Base-by-base conservation (phyloP, 2,113 vertebrate genomes). In the Melanerpes aurifrons region DNA sequence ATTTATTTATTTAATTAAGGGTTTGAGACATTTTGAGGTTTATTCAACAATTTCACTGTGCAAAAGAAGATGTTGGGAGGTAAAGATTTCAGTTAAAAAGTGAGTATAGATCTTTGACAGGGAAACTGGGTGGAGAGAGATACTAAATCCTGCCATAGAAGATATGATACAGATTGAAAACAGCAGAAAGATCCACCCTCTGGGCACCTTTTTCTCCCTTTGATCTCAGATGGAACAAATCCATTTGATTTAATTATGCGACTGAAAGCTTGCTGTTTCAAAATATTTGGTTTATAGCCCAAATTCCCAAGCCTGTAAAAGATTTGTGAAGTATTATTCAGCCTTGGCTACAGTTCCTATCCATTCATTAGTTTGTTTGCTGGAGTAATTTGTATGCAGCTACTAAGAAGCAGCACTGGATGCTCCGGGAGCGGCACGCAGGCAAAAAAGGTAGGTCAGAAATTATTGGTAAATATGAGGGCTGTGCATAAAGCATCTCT, bases 361-460 rank as follows among this genome's bases (percentile, higher is more conserved):
- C 67, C 29, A 43, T 89, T 79, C 59, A 40, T 90, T 88, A 90
- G 47, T 66, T 89, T 74, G 43, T 50, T 89, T 93, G n/a, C 40
- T 47, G 43, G 12, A 26, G 56, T 69, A 79, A 89, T 87, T 82
- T 70, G 59, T 67, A 72, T 47, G 50, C 28, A 57, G 57, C 57
- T 83, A 40, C 31, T 54, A 87, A 67, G 64, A 96, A 85, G 89
- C 91, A 86, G 48, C 29, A 86, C 32, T 64, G 74, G 25, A 86
- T 89, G 81, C 16, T 93, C 47, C 63, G 70, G 69, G 90, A 95
- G 68, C 74, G 79, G 53, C 53, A 97, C 24, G 50, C 53, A 86
- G 66, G 92, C 24, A 54, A 86, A 80, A 80, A 92, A 73, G 25
- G 80, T 47, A 53, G 70, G 57, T 45, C 68, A 89, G 80, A 93